Conservation (phyloP, 2,888 invertebrate genomes). For the Tinea trinotella region DNA sequence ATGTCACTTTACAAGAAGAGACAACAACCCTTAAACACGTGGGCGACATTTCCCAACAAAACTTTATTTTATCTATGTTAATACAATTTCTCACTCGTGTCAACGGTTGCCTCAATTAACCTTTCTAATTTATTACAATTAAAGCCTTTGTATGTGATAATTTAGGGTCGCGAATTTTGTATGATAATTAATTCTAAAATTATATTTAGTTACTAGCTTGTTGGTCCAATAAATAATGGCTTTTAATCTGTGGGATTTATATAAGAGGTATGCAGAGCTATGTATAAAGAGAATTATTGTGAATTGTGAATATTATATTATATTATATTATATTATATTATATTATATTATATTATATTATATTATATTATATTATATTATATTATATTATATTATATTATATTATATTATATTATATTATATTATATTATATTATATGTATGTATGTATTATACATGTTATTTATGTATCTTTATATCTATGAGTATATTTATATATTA, state of each 20-base stretch:
- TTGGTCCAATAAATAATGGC: no score
- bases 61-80: slow-evolving; percentile 11
- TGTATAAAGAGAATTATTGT: no score
- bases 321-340: background rate
- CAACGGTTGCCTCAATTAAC: background rate
- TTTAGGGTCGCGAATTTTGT: slow-evolving; percentile 3
- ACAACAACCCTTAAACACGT: background rate
- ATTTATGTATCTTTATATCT: no score
- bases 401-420: background rate
- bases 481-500: no score
- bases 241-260: no score
- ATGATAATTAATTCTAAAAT: background rate
- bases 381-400: background rate
- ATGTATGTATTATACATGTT: no score
- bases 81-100: slow-evolving; percentile 2
- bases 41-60: background rate
- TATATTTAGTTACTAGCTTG: background rate
- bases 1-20: background rate
- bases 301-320: background rate
- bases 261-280: no score
- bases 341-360: background rate
- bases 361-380: background rate
- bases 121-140: slow-evolving; percentile 5
- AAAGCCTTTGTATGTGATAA: background rate
- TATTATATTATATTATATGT: background rate